phyloP scores from a whole-genome alignment of 2,113 vertebrate genomes.

The Entelurus aequoreus region DNA sequence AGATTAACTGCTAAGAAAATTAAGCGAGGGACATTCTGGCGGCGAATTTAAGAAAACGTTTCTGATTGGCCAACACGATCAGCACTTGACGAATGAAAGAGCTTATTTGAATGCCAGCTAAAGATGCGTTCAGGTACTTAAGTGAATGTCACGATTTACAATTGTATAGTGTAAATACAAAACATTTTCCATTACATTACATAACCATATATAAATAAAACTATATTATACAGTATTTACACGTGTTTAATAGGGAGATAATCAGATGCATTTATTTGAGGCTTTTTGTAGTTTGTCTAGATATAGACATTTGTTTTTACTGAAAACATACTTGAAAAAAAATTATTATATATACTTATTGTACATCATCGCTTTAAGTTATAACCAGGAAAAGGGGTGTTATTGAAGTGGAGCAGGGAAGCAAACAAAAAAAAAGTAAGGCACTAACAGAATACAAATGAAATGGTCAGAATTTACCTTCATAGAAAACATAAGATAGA shows the following conservation, averaged over 20 bases:
- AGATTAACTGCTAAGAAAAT: too few species aligned
- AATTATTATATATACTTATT: background rate
- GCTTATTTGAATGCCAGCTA: too few species aligned
- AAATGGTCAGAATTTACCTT: background rate
- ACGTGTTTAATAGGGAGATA: too few species aligned
- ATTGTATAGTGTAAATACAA: too few species aligned
- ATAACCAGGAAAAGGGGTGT: too few species aligned
- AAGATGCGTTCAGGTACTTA: background rate
- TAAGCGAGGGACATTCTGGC: too few species aligned
- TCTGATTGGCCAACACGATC: constrained; percentile 13
- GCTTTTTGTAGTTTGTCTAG: too few species aligned
- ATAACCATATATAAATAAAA: too few species aligned
- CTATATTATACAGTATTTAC: too few species aligned
- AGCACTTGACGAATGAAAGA: constrained; percentile 2
- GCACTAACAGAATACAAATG: constrained; percentile 6
- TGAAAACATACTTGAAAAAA: background rate
- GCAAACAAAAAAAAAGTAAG: constrained; percentile 6
- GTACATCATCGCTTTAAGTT: background rate
- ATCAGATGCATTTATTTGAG: too few species aligned
- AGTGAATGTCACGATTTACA: background rate
- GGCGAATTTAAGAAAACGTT: too few species aligned
- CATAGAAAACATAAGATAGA: background rate
- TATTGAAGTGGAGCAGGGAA: background rate
- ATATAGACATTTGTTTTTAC: background rate
- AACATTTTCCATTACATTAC: too few species aligned